phyloP scores from a whole-genome alignment of 2,797 vertebrate species.

The Dermochelys coriacea region DNA sequence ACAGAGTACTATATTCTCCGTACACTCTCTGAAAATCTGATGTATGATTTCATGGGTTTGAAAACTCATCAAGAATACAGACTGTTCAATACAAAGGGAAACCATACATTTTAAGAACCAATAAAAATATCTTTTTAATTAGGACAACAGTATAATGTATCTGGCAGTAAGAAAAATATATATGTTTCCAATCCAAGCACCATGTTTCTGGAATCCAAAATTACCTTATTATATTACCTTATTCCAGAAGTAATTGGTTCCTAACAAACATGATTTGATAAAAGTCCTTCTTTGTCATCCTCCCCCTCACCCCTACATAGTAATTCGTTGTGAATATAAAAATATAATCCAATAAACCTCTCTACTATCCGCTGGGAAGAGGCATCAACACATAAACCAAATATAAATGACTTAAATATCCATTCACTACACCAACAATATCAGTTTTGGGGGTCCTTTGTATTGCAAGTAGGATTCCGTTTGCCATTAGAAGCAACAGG shows the following conservation, averaged over 20 bases:
- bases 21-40: not conserved
- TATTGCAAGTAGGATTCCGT: too few relatives aligned
- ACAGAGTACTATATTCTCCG: not conserved
- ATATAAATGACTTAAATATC: not conserved
- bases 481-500: too few relatives aligned
- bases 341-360: not conserved
- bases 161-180: not conserved
- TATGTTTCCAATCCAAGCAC: not conserved
- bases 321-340: not conserved
- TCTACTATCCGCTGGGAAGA: not conserved
- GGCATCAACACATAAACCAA: not conserved
- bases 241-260: not conserved
- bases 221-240: not conserved
- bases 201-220: not conserved
- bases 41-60: not conserved
- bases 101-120: not conserved
- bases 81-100: not conserved
- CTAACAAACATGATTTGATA: not conserved
- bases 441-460: not conserved
- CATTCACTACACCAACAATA: not conserved
- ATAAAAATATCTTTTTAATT: not conserved
- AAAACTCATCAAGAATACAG: fast-evolving
- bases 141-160: not conserved
- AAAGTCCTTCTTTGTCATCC: too few relatives aligned
- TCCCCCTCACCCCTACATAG: not conserved